Evolutionary conservation across 1,140 invertebrate genomes (phyloP), one percentile per base, ranked within the genome.

Genomic region (Latrodectus geometricus): DNA sequence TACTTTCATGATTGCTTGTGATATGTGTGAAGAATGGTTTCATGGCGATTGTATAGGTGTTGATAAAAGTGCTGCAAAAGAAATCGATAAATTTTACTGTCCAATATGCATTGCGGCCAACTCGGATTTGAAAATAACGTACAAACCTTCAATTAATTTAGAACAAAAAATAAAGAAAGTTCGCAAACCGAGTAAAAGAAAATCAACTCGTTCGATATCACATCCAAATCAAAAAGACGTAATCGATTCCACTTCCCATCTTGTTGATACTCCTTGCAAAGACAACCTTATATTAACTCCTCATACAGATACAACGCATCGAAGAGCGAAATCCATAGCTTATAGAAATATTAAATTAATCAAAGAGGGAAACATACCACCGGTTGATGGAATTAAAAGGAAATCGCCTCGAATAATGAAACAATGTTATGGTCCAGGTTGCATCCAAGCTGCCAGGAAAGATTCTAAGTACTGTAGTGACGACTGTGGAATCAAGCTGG

Each of bases 11-110:
- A 98, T 99, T 91, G 96, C 95, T 70, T 99, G 97, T 92, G 98
- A 99, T 92, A 93, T 95, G 54, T 99, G 98, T 92, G 96, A 99
- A 91, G 97, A 99, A 92, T 99, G 98, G 97, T 99, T 97, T 90
- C 98, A 99, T 91, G 97, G 97, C 9, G 96, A 98, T 90, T 99
- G 98, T 91, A 97, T 99, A 89, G 96, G 96, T 50, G 96, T 99
- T 84, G 97, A 96, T 14, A 95, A 97, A 90, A 94, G 95, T 88
- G 95, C 98, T 90, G 95, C 97, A 0, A 97, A 97, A 90, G 94
- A 95, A 83, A 99, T 99, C 77, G 96, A 97, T 90, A 95, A 96
- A 89, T 99, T 97, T 90, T 98, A 95, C 91, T 99, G 97, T 92
- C 85, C 90, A 21, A 66, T 88, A 23, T 93, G 92, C 89, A 88